phyloP scores from a whole-genome alignment of 64 coral and sea anemone species.

The Porites lutea region DNA sequence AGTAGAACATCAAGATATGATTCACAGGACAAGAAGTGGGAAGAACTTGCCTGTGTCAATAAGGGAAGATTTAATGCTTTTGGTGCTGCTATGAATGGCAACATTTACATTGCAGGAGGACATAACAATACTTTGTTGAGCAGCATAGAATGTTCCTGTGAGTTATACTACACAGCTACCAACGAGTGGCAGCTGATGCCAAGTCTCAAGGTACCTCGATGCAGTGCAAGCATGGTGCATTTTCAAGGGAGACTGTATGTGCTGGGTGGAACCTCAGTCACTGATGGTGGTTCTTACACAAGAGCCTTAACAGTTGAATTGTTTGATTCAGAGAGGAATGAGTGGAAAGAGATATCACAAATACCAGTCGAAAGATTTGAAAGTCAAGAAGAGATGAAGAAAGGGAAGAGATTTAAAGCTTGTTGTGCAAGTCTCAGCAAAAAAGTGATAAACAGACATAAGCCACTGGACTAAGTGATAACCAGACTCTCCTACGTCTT shows the following conservation, averaged over 20 bases:
- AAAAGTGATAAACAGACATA: no score
- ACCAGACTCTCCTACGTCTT: no score
- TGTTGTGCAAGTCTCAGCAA: no score
- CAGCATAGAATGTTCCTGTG: no score
- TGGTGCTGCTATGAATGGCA: not conserved
- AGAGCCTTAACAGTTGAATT: no score
- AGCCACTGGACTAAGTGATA: no score
- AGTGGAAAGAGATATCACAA: no score
- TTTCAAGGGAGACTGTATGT: not conserved
- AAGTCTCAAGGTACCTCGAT: not conserved
- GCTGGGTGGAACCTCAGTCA: not conserved
- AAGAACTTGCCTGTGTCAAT: not conserved
- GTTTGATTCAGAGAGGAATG: no score
- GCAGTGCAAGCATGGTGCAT: not conserved
- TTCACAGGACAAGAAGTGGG: not conserved
- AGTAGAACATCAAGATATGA: not conserved
- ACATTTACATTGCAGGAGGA: slow-evolving; percentile 5
- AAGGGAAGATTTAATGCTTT: not conserved
- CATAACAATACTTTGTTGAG: no score
- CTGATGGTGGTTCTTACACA: not conserved
- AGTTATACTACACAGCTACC: not conserved
- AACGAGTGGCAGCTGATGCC: not conserved
- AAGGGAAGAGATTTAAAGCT: no score
- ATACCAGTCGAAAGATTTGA: no score
- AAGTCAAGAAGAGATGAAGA: no score